A percentile compares a stretch with the other conserved stretches of the same genome.
These are phyloP conservation scores for Simalia tracyae DNA, from an alignment of 2,797 vertebrate species.

Conservation along the genomic window DNA sequence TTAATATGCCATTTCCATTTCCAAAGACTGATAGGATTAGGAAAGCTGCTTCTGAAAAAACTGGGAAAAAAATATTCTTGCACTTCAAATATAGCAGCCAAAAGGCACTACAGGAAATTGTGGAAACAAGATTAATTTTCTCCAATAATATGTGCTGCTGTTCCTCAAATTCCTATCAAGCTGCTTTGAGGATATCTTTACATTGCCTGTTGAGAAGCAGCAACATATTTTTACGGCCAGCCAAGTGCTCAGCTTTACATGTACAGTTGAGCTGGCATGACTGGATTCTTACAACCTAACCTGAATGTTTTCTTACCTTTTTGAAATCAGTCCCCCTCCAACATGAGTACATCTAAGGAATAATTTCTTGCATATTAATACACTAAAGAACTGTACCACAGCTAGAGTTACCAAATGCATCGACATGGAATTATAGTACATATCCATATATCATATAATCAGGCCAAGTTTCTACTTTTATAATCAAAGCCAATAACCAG, in stretches of 20 bases:
- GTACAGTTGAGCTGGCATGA: not conserved
- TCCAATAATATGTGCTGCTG: conserved; percentile 25
- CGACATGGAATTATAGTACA: too few relatives aligned
- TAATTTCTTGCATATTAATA: not conserved
- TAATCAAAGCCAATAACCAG: not conserved
- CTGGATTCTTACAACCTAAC: not conserved
- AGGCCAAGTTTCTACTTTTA: not conserved
- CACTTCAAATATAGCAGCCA: not conserved
- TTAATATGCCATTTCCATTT: not conserved
- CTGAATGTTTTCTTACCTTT: not conserved
- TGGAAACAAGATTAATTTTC: conserved; percentile 35
- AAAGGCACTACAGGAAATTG: not conserved
- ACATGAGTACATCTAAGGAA: not conserved
- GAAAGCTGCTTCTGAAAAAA: not conserved
- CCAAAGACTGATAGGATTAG: not conserved
- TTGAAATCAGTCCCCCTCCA: not conserved
- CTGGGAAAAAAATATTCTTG: not conserved
- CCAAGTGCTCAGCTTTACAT: not conserved
- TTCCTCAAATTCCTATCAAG: conserved; percentile 1
- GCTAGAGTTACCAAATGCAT: not conserved
- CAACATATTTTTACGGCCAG: not conserved
- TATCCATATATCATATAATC: not conserved
- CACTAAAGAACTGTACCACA: not conserved
- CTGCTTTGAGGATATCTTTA: conserved; percentile 37
- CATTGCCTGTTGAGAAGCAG: not conserved